Conservation (phyloP, 2,888 invertebrate species). For the Lypha dubia region DNA sequence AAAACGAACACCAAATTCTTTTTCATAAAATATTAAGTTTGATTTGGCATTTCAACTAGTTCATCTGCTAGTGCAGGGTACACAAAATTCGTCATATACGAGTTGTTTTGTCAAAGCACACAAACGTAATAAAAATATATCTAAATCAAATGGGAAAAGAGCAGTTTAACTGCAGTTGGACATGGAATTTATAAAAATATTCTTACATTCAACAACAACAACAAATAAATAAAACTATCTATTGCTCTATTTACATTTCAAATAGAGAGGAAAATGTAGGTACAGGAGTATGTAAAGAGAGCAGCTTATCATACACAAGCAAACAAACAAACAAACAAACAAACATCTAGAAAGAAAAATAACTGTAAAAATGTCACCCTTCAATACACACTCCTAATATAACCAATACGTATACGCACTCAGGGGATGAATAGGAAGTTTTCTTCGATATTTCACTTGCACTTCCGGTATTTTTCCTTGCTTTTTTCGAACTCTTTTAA, state of each 20-base stretch:
- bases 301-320: slow-evolving; percentile 25
- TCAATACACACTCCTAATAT: too few relatives aligned
- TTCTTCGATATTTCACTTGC: slow-evolving; percentile 61
- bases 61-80: not conserved
- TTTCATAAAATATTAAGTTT: not conserved
- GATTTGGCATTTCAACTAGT: not conserved
- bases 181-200: slow-evolving; percentile 42
- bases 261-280: slow-evolving; percentile 31
- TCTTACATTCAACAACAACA: too few relatives aligned
- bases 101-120: not conserved
- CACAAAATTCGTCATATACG: not conserved
- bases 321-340: not conserved
- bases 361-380: slow-evolving; percentile 49
- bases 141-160: slow-evolving; percentile 28
- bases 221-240: slow-evolving; percentile 16
- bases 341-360: not conserved
- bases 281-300: slow-evolving; percentile 31
- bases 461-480: slow-evolving; percentile 66
- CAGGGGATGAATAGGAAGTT: slow-evolving; percentile 62
- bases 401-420: slow-evolving; percentile 21
- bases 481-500: slow-evolving; percentile 5
- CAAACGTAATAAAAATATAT: not conserved
- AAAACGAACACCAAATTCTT: too few relatives aligned
- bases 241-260: slow-evolving; percentile 41
- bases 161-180: slow-evolving; percentile 55